These are phyloP conservation scores for Xanthorhoe spadicearia DNA, from an alignment of 2,888 invertebrate species.

Conservation along the genomic window DNA sequence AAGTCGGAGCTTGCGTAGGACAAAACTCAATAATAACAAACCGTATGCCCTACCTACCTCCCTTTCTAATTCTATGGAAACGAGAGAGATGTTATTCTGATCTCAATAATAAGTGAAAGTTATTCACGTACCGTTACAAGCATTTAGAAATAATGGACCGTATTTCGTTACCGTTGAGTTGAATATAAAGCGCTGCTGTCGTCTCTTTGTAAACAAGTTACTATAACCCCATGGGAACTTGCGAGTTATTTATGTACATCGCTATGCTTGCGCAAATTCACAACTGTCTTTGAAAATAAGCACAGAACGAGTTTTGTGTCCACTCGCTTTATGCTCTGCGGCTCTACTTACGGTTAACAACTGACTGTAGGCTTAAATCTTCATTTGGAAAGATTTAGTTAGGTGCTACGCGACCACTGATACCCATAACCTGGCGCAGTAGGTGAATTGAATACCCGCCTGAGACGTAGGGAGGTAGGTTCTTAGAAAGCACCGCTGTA, in stretches of 20 bases:
- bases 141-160: slow-evolving; percentile 8
- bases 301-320: slow-evolving; percentile 3
- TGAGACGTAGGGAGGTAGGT: too few relatives aligned
- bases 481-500: too few relatives aligned
- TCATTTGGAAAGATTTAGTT: too few relatives aligned
- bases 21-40: slow-evolving; percentile 45
- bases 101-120: slow-evolving; percentile 39
- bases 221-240: slow-evolving; percentile 24
- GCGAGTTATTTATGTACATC: slow-evolving; percentile 9
- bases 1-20: slow-evolving; percentile 67
- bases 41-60: slow-evolving; percentile 35
- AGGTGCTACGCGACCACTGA: too few relatives aligned
- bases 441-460: too few relatives aligned
- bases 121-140: slow-evolving; percentile 24
- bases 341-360: too few relatives aligned
- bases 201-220: slow-evolving; percentile 19
- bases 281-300: slow-evolving; percentile 23
- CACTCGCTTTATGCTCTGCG: too few relatives aligned
- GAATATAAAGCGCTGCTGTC: slow-evolving; percentile 5
- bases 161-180: slow-evolving; percentile 15
- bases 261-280: slow-evolving; percentile 16
- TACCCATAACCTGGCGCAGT: too few relatives aligned
- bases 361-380: too few relatives aligned
- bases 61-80: slow-evolving; percentile 38
- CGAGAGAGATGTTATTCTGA: slow-evolving; percentile 36